A percentile compares a stretch with the other conserved stretches of the same genome.
phyloP scores from a whole-genome alignment of 2,888 invertebrate species.

The Athetis lepigone region DNA sequence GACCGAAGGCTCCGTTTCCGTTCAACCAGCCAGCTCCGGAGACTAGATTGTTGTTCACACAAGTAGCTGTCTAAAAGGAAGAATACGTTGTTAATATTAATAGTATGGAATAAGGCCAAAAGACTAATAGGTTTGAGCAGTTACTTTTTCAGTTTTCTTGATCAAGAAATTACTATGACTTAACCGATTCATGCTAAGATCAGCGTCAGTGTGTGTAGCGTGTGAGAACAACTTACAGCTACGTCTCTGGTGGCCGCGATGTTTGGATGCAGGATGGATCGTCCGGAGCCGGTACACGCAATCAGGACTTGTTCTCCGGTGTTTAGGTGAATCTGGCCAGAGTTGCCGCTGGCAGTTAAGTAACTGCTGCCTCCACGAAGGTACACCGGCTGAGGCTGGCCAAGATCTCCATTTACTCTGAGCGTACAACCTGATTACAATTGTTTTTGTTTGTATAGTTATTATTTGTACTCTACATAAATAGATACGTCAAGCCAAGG shows the following conservation, averaged over 20 bases:
- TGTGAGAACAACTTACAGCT: constrained; percentile 45
- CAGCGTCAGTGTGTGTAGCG: neutral
- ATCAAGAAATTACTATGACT: too few species aligned
- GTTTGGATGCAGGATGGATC: constrained; percentile 79
- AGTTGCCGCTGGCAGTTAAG: constrained; percentile 77
- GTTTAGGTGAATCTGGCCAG: constrained; percentile 76
- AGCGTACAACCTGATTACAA: constrained; percentile 81
- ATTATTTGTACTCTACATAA: neutral
- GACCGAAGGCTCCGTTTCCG: constrained; percentile 78
- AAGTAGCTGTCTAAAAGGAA: constrained; percentile 76
- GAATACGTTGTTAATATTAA: neutral
- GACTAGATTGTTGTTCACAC: constrained; percentile 75
- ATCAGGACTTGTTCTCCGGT: constrained; percentile 77
- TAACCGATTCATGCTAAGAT: too few species aligned
- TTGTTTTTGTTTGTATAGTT: neutral
- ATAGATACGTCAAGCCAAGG: too few species aligned
- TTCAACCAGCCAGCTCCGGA: constrained; percentile 81
- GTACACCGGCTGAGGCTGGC: constrained; percentile 91
- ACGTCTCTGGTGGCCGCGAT: constrained; percentile 61
- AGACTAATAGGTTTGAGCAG: too few species aligned
- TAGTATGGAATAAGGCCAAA: neutral
- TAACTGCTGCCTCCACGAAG: constrained; percentile 82
- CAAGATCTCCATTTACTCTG: constrained; percentile 86
- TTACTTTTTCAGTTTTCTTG: too few species aligned
- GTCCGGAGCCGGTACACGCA: constrained; percentile 80